A percentile compares a stretch with the other conserved stretches of the same genome.
Conservation (phyloP, 2,888 invertebrate genomes). For the Troides helena region DNA sequence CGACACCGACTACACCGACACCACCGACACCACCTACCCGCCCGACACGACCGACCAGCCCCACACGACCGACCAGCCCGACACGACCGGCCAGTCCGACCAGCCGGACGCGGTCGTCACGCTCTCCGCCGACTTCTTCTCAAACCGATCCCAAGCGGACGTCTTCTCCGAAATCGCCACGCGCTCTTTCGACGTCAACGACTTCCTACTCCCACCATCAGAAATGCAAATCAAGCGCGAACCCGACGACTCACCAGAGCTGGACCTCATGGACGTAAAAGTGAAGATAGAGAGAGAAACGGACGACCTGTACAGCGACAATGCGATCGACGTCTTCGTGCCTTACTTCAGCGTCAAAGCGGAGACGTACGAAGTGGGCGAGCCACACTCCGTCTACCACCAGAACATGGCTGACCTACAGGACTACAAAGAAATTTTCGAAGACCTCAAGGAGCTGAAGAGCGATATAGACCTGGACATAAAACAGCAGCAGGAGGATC, state of each 20-base stretch:
- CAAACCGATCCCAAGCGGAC: constrained; percentile 62
- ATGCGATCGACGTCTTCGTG: constrained; percentile 69
- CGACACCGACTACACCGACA: too few species aligned
- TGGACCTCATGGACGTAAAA: constrained; percentile 45
- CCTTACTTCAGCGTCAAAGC: constrained; percentile 64
- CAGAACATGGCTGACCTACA: constrained; percentile 81
- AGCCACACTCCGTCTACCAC: constrained; percentile 71
- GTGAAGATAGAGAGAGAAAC: constrained; percentile 61
- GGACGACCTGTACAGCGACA: constrained; percentile 67
- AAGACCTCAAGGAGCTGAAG: constrained; percentile 61
- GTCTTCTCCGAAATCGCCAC: constrained; percentile 67
- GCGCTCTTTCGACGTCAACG: constrained; percentile 72
- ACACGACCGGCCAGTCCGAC: constrained; percentile 1
- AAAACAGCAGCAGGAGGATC: constrained; percentile 64
- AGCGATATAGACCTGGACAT: constrained; percentile 68
- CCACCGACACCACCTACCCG: too few species aligned
- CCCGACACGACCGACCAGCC: too few species aligned
- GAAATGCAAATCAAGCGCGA: constrained; percentile 72
- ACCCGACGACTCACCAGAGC: constrained; percentile 40
- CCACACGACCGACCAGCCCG: too few species aligned
- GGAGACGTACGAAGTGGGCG: constrained; percentile 61
- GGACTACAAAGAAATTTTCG: constrained; percentile 73
- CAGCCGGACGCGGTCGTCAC: constrained; percentile 66
- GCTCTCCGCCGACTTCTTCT: constrained; percentile 61
- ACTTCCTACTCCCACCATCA: constrained; percentile 60